phyloP scores from a whole-genome alignment of 1,140 invertebrate genomes.

The Heliconius nattereri region DNA sequence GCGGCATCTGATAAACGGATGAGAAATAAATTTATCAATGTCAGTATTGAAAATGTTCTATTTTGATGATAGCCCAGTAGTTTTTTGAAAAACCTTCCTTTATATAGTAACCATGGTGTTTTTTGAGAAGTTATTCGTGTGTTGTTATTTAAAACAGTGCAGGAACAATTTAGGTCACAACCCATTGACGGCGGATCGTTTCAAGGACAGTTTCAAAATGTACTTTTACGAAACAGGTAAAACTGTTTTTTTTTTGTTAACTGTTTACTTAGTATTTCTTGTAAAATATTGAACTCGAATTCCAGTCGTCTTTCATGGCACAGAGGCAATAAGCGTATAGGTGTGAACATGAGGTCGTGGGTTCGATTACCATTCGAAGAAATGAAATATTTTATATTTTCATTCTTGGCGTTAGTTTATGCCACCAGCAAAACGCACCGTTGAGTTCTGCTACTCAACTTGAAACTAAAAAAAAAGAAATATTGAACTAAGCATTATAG shows the following conservation, averaged over 20 bases:
- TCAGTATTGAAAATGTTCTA: neutral
- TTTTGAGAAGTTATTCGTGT: neutral
- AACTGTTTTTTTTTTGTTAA: conserved; percentile 9
- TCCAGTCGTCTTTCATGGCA: too few relatives aligned
- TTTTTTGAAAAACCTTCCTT: neutral
- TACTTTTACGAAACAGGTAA: neutral
- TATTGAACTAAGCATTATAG: too few relatives aligned
- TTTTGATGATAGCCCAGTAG: neutral
- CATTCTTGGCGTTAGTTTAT: too few relatives aligned
- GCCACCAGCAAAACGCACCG: too few relatives aligned
- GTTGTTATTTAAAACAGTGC: conserved; percentile 7
- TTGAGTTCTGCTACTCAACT: too few relatives aligned
- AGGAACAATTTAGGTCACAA: conserved; percentile 62
- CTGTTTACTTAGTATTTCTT: neutral
- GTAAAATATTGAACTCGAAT: neutral
- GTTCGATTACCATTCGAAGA: too few relatives aligned
- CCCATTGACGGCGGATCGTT: conserved; percentile 59
- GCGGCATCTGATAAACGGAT: conserved; percentile 52
- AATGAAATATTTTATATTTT: too few relatives aligned
- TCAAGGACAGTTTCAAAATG: conserved; percentile 51
- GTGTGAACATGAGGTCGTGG: too few relatives aligned
- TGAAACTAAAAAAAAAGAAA: too few relatives aligned
- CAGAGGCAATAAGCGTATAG: too few relatives aligned
- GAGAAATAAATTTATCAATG: neutral
- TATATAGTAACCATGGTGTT: neutral